Conservation (phyloP, 2,797 vertebrate genomes). For the Smutsia gigantea region DNA sequence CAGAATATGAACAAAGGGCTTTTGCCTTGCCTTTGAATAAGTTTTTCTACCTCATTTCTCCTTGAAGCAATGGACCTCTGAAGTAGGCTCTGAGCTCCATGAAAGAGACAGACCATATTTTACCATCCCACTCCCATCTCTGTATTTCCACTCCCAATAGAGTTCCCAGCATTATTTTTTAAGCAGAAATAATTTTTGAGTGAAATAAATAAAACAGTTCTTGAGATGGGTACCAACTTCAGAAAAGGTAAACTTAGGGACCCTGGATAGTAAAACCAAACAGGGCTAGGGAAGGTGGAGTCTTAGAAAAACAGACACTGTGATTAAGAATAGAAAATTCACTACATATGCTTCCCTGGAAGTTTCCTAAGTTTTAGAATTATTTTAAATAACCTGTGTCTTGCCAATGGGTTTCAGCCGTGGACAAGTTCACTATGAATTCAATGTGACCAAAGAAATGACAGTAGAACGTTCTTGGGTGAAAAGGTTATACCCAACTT, state of each 20-base stretch:
- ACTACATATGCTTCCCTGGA: neutral
- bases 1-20: neutral
- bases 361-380: neutral
- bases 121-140: neutral
- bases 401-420: too few species aligned
- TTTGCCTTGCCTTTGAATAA: neutral
- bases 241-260: neutral
- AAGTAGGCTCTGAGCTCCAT: neutral
- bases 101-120: neutral
- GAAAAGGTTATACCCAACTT: too few species aligned
- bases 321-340: neutral
- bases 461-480: too few species aligned
- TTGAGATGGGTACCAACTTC: neutral
- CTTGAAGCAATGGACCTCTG: neutral
- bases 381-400: neutral
- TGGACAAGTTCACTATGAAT: too few species aligned
- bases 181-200: neutral
- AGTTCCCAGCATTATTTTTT: neutral
- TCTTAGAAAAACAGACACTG: neutral
- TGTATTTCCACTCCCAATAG: neutral
- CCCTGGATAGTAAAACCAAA: neutral
- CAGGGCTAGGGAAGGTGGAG: neutral
- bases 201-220: neutral
- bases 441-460: too few species aligned
- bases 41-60: neutral